Percentiles rank a stretch among this genome's conserved stretches.
Evolutionary conservation across 2,113 vertebrate species (phyloP).

Genomic region (Gila orcuttii): DNA sequence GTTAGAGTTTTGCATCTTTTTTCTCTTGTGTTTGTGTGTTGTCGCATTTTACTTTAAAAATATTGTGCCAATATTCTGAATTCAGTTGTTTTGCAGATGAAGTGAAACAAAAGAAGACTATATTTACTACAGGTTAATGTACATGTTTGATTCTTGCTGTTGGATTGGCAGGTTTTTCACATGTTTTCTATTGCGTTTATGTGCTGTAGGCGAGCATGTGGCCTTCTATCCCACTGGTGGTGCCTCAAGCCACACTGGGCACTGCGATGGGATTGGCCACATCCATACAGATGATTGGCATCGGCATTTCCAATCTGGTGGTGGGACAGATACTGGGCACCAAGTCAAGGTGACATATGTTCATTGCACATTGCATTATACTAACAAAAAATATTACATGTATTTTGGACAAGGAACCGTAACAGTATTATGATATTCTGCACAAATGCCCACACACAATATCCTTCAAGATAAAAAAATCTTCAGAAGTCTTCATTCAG

Average conservation of each 20-base stretch:
- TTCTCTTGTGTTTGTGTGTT: not conserved
- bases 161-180: not conserved
- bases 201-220: conserved; percentile 79
- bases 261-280: conserved; percentile 82
- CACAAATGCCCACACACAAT: too few species aligned
- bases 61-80: not conserved
- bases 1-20: not conserved
- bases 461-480: too few species aligned
- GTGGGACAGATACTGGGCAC: conserved; percentile 81
- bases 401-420: not conserved
- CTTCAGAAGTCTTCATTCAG: too few species aligned
- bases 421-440: not conserved
- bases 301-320: conserved; percentile 80
- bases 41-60: not conserved
- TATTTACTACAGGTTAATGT: not conserved
- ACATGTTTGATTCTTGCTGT: not conserved
- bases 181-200: not conserved
- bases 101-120: not conserved
- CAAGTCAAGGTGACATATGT: conserved; percentile 71
- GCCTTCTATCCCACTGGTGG: conserved; percentile 83
- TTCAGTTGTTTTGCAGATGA: not conserved
- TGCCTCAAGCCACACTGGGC: conserved; percentile 80
- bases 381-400: not conserved
- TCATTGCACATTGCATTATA: not conserved
- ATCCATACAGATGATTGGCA: conserved; percentile 81